Conservation (phyloP, 1,140 invertebrate species). For the Papilio dardanus region DNA sequence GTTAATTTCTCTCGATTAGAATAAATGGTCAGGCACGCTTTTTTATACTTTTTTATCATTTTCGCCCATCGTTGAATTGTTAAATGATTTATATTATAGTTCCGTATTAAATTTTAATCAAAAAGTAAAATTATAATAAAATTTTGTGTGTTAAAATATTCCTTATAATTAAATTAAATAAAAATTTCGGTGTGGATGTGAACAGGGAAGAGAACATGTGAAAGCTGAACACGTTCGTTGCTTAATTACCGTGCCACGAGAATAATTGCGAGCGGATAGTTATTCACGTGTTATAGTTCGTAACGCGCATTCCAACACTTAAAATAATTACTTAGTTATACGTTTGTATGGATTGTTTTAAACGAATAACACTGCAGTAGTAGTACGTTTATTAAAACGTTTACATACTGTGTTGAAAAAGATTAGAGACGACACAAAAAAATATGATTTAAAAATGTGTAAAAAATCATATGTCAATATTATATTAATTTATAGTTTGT, state of each 20-base stretch:
- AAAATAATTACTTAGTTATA: slow-evolving; percentile 22
- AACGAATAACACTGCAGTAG: not conserved
- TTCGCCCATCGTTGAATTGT: not conserved
- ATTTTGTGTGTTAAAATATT: not conserved
- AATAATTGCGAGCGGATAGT: slow-evolving; percentile 19
- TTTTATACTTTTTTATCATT: too few relatives aligned
- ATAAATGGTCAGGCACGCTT: too few relatives aligned
- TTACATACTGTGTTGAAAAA: too few relatives aligned
- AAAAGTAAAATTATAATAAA: not conserved
- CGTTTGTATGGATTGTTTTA: slow-evolving; percentile 17
- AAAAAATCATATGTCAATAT: too few relatives aligned
- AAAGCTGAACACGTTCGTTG: slow-evolving; percentile 20
- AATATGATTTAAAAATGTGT: too few relatives aligned
- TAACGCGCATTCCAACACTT: slow-evolving; percentile 23
- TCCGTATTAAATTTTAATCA: not conserved
- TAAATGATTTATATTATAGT: not conserved
- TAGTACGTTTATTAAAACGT: not conserved
- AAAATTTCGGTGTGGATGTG: not conserved
- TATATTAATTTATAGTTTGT: too few relatives aligned
- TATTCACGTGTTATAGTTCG: slow-evolving; percentile 22
- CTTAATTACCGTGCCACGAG: slow-evolving; percentile 21
- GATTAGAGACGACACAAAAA: too few relatives aligned
- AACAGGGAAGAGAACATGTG: slow-evolving; percentile 5
- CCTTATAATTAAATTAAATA: slow-evolving; percentile 13
- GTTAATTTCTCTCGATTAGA: too few relatives aligned